Conservation (phyloP, 2,113 vertebrate species). For the Numida meleagris region DNA sequence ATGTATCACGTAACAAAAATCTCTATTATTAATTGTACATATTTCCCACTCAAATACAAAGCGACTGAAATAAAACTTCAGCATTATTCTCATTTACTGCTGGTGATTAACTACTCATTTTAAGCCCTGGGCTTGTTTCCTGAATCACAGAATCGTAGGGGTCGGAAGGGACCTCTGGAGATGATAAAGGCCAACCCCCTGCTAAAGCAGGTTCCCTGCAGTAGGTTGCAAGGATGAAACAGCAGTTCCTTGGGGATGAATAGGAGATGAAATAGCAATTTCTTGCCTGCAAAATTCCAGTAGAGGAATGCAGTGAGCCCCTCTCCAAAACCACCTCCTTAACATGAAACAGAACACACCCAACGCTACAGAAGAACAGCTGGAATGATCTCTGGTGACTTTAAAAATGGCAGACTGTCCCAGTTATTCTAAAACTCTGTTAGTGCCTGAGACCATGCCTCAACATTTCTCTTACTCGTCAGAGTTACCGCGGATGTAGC, state of each 20-base stretch:
- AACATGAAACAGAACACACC: neutral
- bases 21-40: neutral
- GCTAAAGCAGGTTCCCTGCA: too few species aligned
- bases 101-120: neutral
- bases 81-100: neutral
- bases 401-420: neutral
- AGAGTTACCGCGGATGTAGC: neutral
- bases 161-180: too few species aligned
- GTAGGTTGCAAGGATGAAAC: too few species aligned
- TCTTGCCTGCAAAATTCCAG: neutral
- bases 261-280: too few species aligned
- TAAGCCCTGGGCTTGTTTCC: neutral
- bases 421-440: rapidly evolving
- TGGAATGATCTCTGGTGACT: neutral
- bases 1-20: neutral
- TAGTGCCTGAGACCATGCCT: neutral
- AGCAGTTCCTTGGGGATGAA: too few species aligned
- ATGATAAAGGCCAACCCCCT: too few species aligned
- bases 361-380: rapidly evolving
- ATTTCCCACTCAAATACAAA: neutral
- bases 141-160: neutral
- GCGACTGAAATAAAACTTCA: neutral
- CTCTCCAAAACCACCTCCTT: neutral
- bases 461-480: neutral
- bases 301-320: neutral